Evolutionary conservation across 1,140 invertebrate genomes (phyloP), one percentile per base, ranked within the genome.

Genomic region (Calycopis cecrops): DNA sequence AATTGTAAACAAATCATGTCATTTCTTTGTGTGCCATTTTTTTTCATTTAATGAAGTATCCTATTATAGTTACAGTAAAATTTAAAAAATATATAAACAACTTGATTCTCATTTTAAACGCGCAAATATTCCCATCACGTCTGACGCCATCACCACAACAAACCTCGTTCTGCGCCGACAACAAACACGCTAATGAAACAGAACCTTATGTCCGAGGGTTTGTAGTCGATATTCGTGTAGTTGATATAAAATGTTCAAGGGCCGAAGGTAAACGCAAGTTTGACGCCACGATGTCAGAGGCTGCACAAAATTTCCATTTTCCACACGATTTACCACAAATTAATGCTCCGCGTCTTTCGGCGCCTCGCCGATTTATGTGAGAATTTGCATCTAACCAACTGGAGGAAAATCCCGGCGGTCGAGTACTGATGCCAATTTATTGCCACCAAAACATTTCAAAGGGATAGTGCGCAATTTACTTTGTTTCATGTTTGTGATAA

Each of bases 261-360:
- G 21, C 21, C 2, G 6, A 28, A 28, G 21, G 2, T 28, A 3
- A 28, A 3, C 21, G 2, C 21, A 28, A 28, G 21, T 6, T 28
- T 28, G 21, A 28, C 21, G 53, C 65, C 50, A 59, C 59, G 69
- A 69, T 71, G 77, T 75, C 71, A 66, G 71, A 60, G 79, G 74
- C 70, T 84, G 83, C 79, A 84, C 80, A 82, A 82, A 83, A 81
- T 86, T 84, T 84, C 80, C 76, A 86, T 86, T 86, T 86, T 86
- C 80, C 79, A 72, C 74, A 57, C 80, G 83, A 86, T 86, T 86
- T 83, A 70, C 75, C 76, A 71, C 80, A 84, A 86, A 86, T 86
- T 84, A 86, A 86, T 86, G 77, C 70, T 67, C 71, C 56, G 65
- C 81, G 83, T 76, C 77, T 77, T 72, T 82, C 80, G 72, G 60